A percentile compares a stretch with the other conserved stretches of the same genome.
These are phyloP conservation scores for Norana najaformis DNA, from an alignment of 2,888 invertebrate genomes.

Conservation along the genomic window DNA sequence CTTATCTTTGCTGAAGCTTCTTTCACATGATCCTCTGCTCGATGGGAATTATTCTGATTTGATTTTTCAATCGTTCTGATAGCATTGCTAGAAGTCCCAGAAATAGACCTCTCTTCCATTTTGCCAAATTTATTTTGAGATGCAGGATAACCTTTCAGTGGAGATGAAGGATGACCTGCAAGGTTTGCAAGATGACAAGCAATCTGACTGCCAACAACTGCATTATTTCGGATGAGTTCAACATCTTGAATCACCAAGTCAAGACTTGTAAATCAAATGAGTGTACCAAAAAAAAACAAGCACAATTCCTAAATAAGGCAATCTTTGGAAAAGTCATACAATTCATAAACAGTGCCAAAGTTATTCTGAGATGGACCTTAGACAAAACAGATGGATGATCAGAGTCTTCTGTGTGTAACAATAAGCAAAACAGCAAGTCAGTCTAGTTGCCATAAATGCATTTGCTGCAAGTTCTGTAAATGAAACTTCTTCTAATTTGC, in stretches of 20 bases:
- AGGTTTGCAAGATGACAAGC: slow-evolving; percentile 48
- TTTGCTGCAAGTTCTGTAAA: background rate
- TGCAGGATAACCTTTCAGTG: background rate
- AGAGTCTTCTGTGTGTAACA: too few species aligned
- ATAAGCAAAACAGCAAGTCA: too few species aligned
- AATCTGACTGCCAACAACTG: slow-evolving; percentile 63
- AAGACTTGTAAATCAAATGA: background rate
- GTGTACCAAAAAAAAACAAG: background rate
- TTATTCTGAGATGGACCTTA: background rate
- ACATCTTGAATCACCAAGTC: slow-evolving; percentile 67
- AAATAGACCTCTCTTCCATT: background rate
- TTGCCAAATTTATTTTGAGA: background rate
- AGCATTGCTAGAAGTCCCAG: background rate
- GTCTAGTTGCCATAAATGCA: too few species aligned
- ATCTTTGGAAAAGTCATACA: background rate
- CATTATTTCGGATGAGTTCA: slow-evolving; percentile 90
- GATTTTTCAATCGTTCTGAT: background rate
- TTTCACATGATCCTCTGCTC: background rate
- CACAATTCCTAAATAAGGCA: background rate
- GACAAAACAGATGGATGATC: too few species aligned
- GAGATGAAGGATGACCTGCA: background rate
- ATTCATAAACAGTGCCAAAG: too few species aligned
- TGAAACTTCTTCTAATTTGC: background rate
- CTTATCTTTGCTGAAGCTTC: background rate
- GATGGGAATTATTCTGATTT: slow-evolving; percentile 6